Conservation (phyloP, 1,140 invertebrate genomes). For the Theocolax elegans region DNA sequence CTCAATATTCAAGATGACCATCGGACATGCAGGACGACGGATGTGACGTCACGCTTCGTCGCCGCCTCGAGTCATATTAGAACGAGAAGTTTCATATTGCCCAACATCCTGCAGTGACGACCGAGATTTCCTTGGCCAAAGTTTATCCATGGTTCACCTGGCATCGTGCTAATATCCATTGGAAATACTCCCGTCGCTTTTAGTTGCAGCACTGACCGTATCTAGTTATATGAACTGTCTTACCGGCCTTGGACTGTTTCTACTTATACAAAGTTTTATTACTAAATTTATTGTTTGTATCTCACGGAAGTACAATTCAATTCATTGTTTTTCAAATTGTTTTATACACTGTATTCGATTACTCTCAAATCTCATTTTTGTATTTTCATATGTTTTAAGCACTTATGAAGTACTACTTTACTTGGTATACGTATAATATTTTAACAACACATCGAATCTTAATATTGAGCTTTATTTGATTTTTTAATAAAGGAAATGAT, state of each 20-base stretch:
- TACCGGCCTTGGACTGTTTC: neutral
- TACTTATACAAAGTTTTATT: conserved; percentile 15
- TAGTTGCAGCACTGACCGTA: conserved; percentile 17
- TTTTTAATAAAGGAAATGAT: too few species aligned
- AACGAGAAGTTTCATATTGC: conserved; percentile 66
- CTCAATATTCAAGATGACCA: conserved; percentile 69
- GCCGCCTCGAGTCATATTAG: conserved; percentile 66
- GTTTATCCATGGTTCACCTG: conserved; percentile 58
- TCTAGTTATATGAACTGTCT: conserved; percentile 37
- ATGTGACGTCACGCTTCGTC: conserved; percentile 67
- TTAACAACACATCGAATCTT: too few species aligned
- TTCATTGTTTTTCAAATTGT: too few species aligned
- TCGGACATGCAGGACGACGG: conserved; percentile 54
- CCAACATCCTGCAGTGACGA: conserved; percentile 48
- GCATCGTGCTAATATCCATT: conserved; percentile 58
- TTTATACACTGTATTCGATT: too few species aligned
- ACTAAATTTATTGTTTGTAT: neutral
- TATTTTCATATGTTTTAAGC: too few species aligned
- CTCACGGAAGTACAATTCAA: too few species aligned
- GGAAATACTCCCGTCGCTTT: conserved; percentile 35
- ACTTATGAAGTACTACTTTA: too few species aligned
- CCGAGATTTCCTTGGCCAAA: conserved; percentile 53
- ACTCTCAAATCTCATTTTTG: too few species aligned
- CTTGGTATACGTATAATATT: too few species aligned
- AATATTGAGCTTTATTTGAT: neutral